Evolutionary conservation across 1,140 invertebrate genomes (phyloP), one percentile per base, ranked within the genome.

Genomic region (Prorops nasuta): DNA sequence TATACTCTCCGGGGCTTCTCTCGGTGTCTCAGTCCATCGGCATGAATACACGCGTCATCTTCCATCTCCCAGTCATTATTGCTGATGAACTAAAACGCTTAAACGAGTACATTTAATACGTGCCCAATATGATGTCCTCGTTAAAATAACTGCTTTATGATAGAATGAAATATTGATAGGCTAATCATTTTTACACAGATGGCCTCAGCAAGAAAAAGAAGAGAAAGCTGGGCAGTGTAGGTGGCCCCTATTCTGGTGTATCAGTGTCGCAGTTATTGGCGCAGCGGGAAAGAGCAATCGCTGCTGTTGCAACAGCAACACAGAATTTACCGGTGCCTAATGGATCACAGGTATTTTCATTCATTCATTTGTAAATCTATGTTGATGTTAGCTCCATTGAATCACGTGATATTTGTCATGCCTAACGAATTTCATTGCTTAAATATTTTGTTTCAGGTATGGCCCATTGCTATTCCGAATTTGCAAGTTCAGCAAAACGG

Each of bases 241-340:
- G 77, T 14, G 76, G 79, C 28, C 78, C 80, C 59, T 78, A 81
- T 57, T 71, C 81, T 22, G 83, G 81, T 40, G 81, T 84, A 44
- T 84, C 82, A 43, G 82, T 86, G 15, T 85, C 84, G 21, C 84
- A 86, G 71, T 74, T 86, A 50, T 76, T 86, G 69, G 83, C 83
- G 28, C 85, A 86, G 60, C 77, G 81, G 44, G 85, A 87, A 67
- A 69, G 67, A 71, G 60, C 72, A 43, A 61, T 74, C 54, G 63
- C 59, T 12, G 57, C 74, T 48, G 64, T 67, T 15, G 63, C 68
- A 47, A 66, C 63, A 37, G 63, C 53, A 54, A 58, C 71, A 48
- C 70, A 71, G 45, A 61, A 56, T 38, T 63, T 63, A 41, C 51
- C 70, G 38, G 46, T 65, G 47, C 46, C 66, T 44, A 69, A 74